Evolutionary conservation across 2,797 vertebrate genomes (phyloP), one percentile per base, ranked within the genome.

Genomic region (Moxostoma hubbsi): DNA sequence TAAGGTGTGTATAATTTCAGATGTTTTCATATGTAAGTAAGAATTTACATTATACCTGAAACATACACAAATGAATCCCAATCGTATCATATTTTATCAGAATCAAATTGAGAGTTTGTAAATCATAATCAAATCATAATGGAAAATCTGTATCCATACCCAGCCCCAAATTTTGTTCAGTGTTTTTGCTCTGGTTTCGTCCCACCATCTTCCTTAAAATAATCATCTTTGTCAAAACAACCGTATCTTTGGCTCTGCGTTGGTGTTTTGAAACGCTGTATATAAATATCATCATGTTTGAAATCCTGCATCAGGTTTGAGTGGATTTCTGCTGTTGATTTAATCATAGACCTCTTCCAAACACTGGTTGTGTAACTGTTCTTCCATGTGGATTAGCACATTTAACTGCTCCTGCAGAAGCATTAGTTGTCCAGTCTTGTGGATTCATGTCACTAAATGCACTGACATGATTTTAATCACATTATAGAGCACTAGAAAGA

Each of bases 221-320:
- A 24, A 82, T 79, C 64, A 49, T 13, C 36, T 45, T 64, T 3
- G 45, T 67, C 50, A 57, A 18, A 67, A n/a, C 61, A 73, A 51
- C 36, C 8, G 64, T 57, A 8, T 63, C 55, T 63, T 54, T 9
- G 51, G 9, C 57, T 61, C 55, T 51, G 78, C 18, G 11, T 45
- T 61, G 53, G 71, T 24, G 50, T 61, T 50, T 71, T 46, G 16
- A 63, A 74, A 54, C 15, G 63, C 73, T 16, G 64, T 74, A 3
- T 75, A 83, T 87, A 78, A 77, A 80, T 83, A 82, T 83, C 58
- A 76, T 80, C 51, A 24, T 72, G 71, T 61, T 81, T 67, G 59
- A 66, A 64, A 59, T 72, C 63, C 79, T 18, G 57, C 61, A 51
- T 46, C 16, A n/a, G 59, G 66, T 18, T 66, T 64, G 62, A 70